Evolutionary conservation across 2,113 vertebrate species (phyloP), one percentile per base, ranked within the genome.

Genomic region (Ascaphus truei): DNA sequence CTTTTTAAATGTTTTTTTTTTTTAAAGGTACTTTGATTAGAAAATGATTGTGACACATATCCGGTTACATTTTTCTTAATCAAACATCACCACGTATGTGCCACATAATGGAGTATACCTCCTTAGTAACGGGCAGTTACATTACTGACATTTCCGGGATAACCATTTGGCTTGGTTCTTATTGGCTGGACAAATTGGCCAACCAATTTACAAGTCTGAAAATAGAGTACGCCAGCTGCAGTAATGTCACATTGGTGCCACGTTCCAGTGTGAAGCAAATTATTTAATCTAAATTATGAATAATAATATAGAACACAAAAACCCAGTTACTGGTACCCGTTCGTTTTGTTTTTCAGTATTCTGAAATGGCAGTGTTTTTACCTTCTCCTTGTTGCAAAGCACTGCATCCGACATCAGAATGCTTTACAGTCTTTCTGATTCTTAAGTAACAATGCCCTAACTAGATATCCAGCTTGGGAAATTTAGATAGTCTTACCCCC

Each of bases 11-110:
- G 30, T 47, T 58, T 39, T 51, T 18, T 50, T 52, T 30, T 30
- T 43, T 15, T 15, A 37, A 56, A 23, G 31, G 56, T 60, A 52
- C 56, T 26, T 52, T 18, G 27, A 39, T 61, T 30, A n/a, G 51
- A 59, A n/a, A 51, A 51, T 60, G 45, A 60, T 60, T 60, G 45
- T 69, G 61, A 52, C n/a, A 50, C 18, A 7, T 8, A 29, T 50
- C 15, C 43, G 83, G 80, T 80, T 82, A 77, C 75, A 1, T 81
- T 80, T 83, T 79, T 82, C 68, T 61, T 84, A 87, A 89, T 85
- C 83, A 89, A 89, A 89, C 87, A 84, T 69, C 66, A 76, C 68
- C 8, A 0, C 59, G 72, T 79, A 77, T 84, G 74, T 78, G 81
- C 77, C 30, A 16, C 22, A 47, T 27, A n/a, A 11, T 23, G 30